Conservation (phyloP, 2,888 invertebrate species). For the Onthophagus sagittarius region DNA sequence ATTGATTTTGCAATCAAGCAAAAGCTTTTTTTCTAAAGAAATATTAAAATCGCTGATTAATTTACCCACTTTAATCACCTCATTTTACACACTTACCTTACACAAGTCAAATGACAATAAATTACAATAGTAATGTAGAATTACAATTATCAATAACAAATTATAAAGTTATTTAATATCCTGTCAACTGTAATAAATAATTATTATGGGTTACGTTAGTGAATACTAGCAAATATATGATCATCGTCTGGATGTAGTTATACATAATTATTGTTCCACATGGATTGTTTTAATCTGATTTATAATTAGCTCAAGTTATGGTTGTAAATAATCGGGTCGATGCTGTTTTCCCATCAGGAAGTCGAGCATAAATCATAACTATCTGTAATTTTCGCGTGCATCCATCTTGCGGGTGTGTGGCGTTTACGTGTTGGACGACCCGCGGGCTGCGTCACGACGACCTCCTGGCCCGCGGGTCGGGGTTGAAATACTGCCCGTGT, state of each 20-base stretch:
- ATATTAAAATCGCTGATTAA: too few relatives aligned
- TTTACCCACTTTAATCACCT: too few relatives aligned
- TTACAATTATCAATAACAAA: too few relatives aligned
- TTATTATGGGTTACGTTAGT: neutral
- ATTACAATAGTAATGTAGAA: too few relatives aligned
- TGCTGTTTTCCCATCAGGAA: neutral
- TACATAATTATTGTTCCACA: neutral
- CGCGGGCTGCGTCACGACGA: neutral
- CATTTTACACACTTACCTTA: too few relatives aligned
- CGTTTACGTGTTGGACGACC: neutral
- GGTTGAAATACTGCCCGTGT: neutral
- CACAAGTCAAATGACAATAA: too few relatives aligned
- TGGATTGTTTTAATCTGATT: neutral
- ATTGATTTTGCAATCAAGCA: too few relatives aligned
- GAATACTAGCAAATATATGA: neutral
- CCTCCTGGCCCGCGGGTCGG: neutral
- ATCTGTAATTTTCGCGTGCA: constrained; percentile 5
- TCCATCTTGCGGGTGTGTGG: neutral
- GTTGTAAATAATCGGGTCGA: neutral
- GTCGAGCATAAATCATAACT: neutral
- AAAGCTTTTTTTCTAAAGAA: too few relatives aligned
- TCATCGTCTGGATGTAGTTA: neutral
- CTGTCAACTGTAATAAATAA: neutral
- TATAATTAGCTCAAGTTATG: neutral
- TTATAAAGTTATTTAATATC: too few relatives aligned